Evolutionary conservation across 2,113 vertebrate species (phyloP).

Genomic region (Ibidorhyncha struthersii): DNA sequence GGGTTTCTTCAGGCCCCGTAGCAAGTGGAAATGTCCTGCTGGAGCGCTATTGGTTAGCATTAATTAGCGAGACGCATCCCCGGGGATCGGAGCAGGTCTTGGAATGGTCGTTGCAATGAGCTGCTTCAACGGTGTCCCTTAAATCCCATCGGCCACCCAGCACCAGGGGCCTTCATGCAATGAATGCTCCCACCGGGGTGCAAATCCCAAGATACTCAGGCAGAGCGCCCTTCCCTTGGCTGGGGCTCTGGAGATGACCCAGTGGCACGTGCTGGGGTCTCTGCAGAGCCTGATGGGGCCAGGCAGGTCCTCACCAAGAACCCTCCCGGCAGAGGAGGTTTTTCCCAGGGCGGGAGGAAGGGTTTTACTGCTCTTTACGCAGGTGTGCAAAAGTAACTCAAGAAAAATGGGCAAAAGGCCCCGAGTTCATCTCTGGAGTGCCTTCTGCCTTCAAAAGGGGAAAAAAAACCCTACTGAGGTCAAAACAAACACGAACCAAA

Average conservation of each 20-base stretch:
- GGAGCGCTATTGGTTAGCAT: background rate
- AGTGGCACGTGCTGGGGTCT: fast-evolving
- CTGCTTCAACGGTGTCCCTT: background rate
- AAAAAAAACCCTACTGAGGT: background rate
- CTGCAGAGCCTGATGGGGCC: background rate
- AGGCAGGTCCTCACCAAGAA: background rate
- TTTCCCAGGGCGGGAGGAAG: background rate
- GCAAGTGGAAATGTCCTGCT: background rate
- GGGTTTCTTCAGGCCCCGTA: background rate
- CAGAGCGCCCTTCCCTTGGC: background rate
- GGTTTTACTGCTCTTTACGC: background rate
- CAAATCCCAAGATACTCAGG: background rate
- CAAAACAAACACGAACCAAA: background rate
- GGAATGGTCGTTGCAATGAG: fast-evolving
- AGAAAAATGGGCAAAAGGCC: background rate
- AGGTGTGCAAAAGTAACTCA: background rate
- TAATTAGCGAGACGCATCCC: background rate
- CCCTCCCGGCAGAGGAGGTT: background rate
- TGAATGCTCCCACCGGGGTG: fast-evolving
- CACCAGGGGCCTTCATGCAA: background rate
- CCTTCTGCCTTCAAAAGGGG: background rate
- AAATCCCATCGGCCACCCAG: background rate
- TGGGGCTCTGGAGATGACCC: background rate
- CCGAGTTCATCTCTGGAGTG: fast-evolving
- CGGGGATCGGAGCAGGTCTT: fast-evolving